Evolutionary conservation across 2,797 vertebrate genomes (phyloP).

Genomic region (Acanthopagrus latus): DNA sequence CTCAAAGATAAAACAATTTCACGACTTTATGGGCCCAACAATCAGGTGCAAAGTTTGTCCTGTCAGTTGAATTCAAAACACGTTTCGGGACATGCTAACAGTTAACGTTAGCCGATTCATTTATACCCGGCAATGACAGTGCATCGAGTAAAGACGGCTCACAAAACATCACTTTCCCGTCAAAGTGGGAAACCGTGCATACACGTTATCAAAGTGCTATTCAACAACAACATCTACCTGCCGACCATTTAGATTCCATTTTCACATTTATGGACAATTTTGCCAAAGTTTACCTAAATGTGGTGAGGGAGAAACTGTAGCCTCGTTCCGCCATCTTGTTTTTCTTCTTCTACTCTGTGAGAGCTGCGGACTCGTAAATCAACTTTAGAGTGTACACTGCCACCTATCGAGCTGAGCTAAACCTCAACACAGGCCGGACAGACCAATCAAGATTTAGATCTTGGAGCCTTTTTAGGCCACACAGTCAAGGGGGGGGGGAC

Average conservation of each 20-base stretch:
- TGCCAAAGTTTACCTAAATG: constrained; percentile 91
- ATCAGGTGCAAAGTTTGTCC: rapidly evolving
- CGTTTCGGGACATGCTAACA: constrained; percentile 57
- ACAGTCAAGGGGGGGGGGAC: too few species aligned
- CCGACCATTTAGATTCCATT: rapidly evolving
- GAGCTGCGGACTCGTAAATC: not conserved
- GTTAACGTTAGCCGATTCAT: constrained; percentile 64
- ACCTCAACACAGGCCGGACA: not conserved
- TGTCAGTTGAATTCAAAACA: not conserved
- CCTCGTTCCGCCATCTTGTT: constrained; percentile 95
- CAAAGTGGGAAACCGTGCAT: rapidly evolving
- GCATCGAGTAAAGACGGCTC: constrained; percentile 54
- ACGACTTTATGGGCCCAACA: rapidly evolving
- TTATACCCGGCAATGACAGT: constrained; percentile 77
- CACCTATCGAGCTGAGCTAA: constrained; percentile 11
- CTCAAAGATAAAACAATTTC: rapidly evolving
- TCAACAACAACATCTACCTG: rapidly evolving
- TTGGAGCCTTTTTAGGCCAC: too few species aligned
- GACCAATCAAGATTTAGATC: too few species aligned
- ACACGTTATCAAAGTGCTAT: rapidly evolving
- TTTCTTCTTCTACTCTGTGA: constrained; percentile 61
- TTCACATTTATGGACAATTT: constrained; percentile 16
- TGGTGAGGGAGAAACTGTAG: constrained; percentile 98
- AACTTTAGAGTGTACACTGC: constrained; percentile 4
- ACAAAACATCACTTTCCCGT: not conserved